phyloP scores from a whole-genome alignment of 2,888 invertebrate species.

The Drosophila anomalipes region DNA sequence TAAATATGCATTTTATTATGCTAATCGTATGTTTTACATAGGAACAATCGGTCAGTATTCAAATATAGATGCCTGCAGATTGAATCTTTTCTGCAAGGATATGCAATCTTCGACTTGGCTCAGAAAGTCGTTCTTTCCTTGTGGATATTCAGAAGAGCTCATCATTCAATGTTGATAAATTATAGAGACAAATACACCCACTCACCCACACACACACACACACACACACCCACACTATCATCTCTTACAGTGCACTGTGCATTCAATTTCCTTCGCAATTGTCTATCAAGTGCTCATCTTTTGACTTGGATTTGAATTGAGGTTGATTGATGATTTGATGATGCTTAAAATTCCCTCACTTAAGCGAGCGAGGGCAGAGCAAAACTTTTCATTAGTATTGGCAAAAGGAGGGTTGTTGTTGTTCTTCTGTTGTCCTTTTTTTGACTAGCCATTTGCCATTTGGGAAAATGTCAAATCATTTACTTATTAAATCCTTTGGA shows the following conservation, averaged over 20 bases:
- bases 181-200: constrained; percentile 18
- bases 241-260: constrained; percentile 1
- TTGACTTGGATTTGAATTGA: constrained; percentile 70
- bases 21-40: no score
- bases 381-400: neutral
- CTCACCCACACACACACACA: neutral
- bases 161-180: constrained; percentile 57
- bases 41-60: neutral
- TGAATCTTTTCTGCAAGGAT: neutral
- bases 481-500: constrained; percentile 79
- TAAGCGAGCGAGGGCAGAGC: neutral
- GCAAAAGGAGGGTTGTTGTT: neutral
- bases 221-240: neutral
- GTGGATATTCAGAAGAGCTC: constrained; percentile 15
- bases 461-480: constrained; percentile 70
- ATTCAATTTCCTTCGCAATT: constrained; percentile 55
- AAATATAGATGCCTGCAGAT: neutral
- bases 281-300: constrained; percentile 59
- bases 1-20: neutral
- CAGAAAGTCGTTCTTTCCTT: neutral
- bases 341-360: constrained; percentile 24
- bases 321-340: constrained; percentile 73
- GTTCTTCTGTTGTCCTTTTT: neutral
- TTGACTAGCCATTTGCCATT: neutral
- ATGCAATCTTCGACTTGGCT: neutral